Percentiles rank a stretch among this genome's conserved stretches.
These are phyloP conservation scores for Proales similis DNA, from an alignment of 1,140 invertebrate genomes.

Conservation along the genomic window DNA sequence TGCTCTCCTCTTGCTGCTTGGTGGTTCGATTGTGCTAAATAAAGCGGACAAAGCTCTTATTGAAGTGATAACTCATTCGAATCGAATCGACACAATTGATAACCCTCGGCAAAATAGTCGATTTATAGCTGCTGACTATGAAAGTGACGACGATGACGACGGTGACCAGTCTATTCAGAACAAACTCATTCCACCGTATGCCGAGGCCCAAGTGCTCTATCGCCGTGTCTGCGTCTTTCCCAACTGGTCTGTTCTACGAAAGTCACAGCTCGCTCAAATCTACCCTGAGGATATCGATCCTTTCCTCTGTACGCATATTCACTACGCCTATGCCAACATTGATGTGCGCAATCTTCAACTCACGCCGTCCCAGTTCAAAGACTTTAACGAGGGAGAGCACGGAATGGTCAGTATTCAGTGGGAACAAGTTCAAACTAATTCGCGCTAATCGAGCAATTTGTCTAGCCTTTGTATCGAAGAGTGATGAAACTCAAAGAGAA, in stretches of 20 bases:
- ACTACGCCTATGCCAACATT: slow-evolving; percentile 31
- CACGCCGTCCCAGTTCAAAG: slow-evolving; percentile 21
- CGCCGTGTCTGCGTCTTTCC: slow-evolving; percentile 29
- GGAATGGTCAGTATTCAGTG: slow-evolving; percentile 60
- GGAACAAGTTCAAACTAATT: not conserved
- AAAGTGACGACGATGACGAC: slow-evolving; percentile 12
- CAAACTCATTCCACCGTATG: slow-evolving; percentile 28
- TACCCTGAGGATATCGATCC: slow-evolving; percentile 35
- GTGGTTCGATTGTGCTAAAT: too few species aligned
- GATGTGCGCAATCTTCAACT: slow-evolving; percentile 16
- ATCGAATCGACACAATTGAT: too few species aligned
- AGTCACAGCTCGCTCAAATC: slow-evolving; percentile 12
- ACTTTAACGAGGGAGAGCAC: slow-evolving; percentile 28
- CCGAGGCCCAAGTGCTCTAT: not conserved
- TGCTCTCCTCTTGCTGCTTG: too few species aligned
- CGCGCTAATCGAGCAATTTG: not conserved
- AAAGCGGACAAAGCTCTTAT: too few species aligned
- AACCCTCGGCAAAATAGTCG: too few species aligned
- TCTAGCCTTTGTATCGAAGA: slow-evolving; percentile 59
- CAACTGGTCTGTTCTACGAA: slow-evolving; percentile 29
- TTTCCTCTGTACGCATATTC: slow-evolving; percentile 31
- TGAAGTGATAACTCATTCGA: too few species aligned
- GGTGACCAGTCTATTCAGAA: not conserved
- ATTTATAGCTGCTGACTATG: slow-evolving; percentile 1
- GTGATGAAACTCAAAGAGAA: slow-evolving; percentile 63